A percentile compares a stretch with the other conserved stretches of the same genome.
Conservation (phyloP, 2,888 invertebrate genomes). For the Eristalis tenax region DNA sequence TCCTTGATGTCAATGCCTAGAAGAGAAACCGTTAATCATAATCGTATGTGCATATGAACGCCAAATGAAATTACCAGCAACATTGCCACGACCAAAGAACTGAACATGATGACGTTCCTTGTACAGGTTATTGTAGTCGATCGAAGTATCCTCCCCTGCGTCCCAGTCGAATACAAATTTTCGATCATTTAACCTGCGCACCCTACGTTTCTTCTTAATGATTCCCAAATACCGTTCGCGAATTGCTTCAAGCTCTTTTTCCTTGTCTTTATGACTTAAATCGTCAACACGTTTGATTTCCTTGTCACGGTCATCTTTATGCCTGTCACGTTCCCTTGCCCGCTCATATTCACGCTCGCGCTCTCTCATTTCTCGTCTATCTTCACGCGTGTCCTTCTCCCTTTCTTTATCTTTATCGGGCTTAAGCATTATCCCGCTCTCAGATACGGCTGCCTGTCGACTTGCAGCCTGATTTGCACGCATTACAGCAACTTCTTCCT, state of each 20-base stretch:
- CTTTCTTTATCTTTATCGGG: constrained; percentile 75
- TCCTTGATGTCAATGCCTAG: constrained; percentile 97
- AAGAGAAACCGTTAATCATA: not conserved
- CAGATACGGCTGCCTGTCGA: constrained; percentile 54
- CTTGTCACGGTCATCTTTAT: constrained; percentile 79
- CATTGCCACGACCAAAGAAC: constrained; percentile 98
- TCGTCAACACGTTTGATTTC: constrained; percentile 80
- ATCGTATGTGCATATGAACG: not conserved
- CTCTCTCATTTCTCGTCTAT: constrained; percentile 81
- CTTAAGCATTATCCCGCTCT: constrained; percentile 10
- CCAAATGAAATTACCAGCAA: constrained; percentile 84
- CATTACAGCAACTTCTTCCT: constrained; percentile 93
- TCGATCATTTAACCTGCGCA: constrained; percentile 96
- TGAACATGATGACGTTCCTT: constrained; percentile 98
- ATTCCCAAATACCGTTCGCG: constrained; percentile 97
- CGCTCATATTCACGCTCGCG: constrained; percentile 75
- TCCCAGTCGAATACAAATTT: constrained; percentile 99
- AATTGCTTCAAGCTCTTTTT: constrained; percentile 96
- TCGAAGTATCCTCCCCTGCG: constrained; percentile 98
- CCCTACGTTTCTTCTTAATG: constrained; percentile 94
- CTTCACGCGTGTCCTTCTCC: constrained; percentile 82
- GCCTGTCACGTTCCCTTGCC: constrained; percentile 74
- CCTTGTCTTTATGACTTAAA: constrained; percentile 89
- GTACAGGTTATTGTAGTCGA: constrained; percentile 98
- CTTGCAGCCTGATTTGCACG: constrained; percentile 84